Evolutionary conservation across 1,140 invertebrate species (phyloP), one percentile per base, ranked within the genome.

Genomic region (Yoshiicerus persimilis): DNA sequence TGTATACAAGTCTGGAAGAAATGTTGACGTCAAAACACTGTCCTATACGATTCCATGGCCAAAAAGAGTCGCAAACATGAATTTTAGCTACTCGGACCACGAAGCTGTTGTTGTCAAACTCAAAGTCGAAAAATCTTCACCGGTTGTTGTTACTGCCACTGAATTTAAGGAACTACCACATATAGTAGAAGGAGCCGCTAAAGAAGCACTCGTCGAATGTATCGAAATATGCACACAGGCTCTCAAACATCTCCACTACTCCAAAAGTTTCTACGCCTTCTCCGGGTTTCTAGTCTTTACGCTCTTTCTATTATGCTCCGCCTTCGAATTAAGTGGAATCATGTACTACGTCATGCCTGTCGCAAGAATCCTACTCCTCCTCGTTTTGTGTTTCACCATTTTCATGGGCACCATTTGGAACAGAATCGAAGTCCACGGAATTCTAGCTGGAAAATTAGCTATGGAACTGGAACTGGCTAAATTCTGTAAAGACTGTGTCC

Each of bases 41-140:
- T 94, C 94, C 90, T 96, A 95, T 92, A 93, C 93, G 70, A 94
- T 96, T 89, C 96, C 96, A 6, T 94, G 97, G 84, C 94, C 96
- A 89, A 93, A 95, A 47, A 93, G 95, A 90, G 95, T 98, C 64
- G 96, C 96, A 11, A 94, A 94, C 0, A 92, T 94, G 87, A 91
- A 93, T 84, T 97, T 96, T 90, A 97, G 96, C 91, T 98, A 96
- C 92, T 98, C 97, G 0, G 97, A 98, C 92, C 97, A 98, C 92
- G 97, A 98, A 93, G 97, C 96, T n/a, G 95, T 98, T n/a, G 92
- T 94, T 87, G 94, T 95, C 23, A 93, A 93, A 70, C 92, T 97
- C 23, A 93, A 93, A 91, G 90, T 95, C 38, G 92, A 84, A 20
- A 92, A 92, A 92, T 92, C 23, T 64, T 20, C 36, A 16, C 70